Conservation (phyloP, 2,113 vertebrate genomes). For the Lepisosteus oculatus region DNA sequence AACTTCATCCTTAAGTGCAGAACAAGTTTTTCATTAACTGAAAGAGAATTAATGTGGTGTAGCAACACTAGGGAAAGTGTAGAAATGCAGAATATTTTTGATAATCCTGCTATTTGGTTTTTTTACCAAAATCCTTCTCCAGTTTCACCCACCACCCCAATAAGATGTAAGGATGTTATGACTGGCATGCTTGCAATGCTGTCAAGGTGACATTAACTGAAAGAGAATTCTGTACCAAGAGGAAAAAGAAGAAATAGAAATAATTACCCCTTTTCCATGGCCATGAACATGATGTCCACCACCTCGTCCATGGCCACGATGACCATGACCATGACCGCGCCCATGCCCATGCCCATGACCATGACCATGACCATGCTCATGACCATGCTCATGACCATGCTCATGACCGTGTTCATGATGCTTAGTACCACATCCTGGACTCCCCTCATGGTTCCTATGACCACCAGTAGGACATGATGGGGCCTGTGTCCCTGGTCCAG, state of each 20-base stretch:
- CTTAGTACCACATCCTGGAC: not conserved
- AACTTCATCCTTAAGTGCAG: too few species aligned
- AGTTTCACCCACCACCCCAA: not conserved
- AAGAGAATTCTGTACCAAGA: not conserved
- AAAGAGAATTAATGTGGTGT: too few species aligned
- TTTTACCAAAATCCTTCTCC: too few species aligned
- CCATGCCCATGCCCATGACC: not conserved
- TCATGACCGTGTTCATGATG: slow-evolving; percentile 1
- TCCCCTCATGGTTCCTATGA: not conserved
- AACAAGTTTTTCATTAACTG: too few species aligned
- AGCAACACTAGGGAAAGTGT: too few species aligned
- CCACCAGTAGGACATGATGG: not conserved
- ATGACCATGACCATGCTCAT: not conserved
- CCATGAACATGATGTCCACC: slow-evolving; percentile 29
- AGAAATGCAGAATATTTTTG: too few species aligned
- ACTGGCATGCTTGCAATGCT: too few species aligned
- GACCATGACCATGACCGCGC: not conserved
- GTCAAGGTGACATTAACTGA: not conserved
- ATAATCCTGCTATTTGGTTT: too few species aligned
- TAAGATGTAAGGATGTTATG: too few species aligned
- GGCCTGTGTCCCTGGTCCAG: not conserved
- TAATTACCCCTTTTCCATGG: slow-evolving; percentile 19
- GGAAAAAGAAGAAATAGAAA: too few species aligned
- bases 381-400: slow-evolving; percentile 3
- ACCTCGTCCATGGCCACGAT: slow-evolving; percentile 5